Evolutionary conservation across 37 sponge, comb jelly and placozoan species (phyloP).

Genomic region (Chondrilla cf. caribensis): DNA sequence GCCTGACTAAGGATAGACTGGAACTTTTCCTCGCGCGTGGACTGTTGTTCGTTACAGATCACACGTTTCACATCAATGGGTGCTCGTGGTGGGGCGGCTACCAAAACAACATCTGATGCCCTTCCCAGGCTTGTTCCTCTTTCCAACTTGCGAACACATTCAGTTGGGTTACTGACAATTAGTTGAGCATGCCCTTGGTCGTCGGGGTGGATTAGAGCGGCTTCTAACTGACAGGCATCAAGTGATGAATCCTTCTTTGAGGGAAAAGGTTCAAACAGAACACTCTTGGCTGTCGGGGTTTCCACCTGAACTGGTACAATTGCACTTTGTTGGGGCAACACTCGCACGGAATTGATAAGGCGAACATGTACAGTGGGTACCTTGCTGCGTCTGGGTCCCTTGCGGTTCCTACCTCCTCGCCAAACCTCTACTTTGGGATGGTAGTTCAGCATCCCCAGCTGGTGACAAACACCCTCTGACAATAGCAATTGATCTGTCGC

Average conservation of each 20-base stretch:
- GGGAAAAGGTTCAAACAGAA: not conserved
- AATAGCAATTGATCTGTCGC: conserved; percentile 38
- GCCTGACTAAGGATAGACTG: not conserved
- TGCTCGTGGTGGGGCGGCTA: not conserved
- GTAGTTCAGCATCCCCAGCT: conserved; percentile 44
- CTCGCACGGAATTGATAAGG: not conserved
- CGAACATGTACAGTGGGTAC: not conserved
- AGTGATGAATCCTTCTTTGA: not conserved
- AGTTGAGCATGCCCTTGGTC: not conserved
- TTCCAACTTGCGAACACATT: not conserved
- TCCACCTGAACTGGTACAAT: not conserved
- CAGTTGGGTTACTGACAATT: not conserved
- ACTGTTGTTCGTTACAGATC: not conserved
- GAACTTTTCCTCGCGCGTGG: not conserved
- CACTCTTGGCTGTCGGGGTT: too few species aligned
- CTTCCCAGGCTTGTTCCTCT: not conserved
- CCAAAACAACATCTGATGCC: not conserved
- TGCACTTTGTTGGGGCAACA: not conserved
- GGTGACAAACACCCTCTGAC: conserved; percentile 53
- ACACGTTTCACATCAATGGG: not conserved
- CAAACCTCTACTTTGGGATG: conserved; percentile 29
- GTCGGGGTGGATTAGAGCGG: not conserved
- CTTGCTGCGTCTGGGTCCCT: not conserved
- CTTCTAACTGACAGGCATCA: not conserved
- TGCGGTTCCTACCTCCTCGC: too few species aligned